Base-by-base conservation (phyloP, 2,113 vertebrate genomes). In the Oryzias curvinotus region DNA sequence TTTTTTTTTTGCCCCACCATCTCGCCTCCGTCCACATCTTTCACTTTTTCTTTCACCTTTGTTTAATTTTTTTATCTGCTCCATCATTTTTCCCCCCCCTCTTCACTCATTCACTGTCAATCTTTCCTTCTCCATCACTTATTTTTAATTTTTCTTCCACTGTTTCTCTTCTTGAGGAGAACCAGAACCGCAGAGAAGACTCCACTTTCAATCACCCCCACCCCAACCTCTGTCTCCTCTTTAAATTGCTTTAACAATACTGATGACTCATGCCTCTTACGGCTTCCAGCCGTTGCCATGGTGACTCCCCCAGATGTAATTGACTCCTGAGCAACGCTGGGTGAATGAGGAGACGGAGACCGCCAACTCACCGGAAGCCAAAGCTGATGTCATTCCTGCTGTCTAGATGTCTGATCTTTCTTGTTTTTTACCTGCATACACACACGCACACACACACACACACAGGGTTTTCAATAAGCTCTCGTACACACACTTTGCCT, bases 251-350 rank as follows among this genome's bases (percentile, higher is more conserved):
- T 81, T 56, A 62, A 80, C 69, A 80, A 70, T 67, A 84, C 58
- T 82, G 81, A 87, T 92, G 89, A 91, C 74, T 92, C 90, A 90
- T 46, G 59, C 79, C 14, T 17, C 75, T 80, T 71, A 66, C 80
- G 71, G 83, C 77, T 67, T 65, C 74, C 30, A 43, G 77, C 59
- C 26, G 87, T 91, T 90, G 75, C 85, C 73, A 90, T 91, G 83
- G 83, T 8, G 43, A 89, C 74, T 25, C 71, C 85, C 83, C 69
- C 77, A 83, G 71, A 84, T 80, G 82, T 82, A 80, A 88, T 82
- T 75, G 78, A 85, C 80, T 87, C 66, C 62, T 63, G 60, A 63
- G 66, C 42, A 26, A 73, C 42, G 18, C 51, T 8, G 65, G 66
- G 28, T 68, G 69, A 83, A 80, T 65, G 58, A 59, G 58, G 48